These are phyloP conservation scores for Neotragus moschatus DNA, from an alignment of 2,113 vertebrate genomes.

Conservation along the genomic window DNA sequence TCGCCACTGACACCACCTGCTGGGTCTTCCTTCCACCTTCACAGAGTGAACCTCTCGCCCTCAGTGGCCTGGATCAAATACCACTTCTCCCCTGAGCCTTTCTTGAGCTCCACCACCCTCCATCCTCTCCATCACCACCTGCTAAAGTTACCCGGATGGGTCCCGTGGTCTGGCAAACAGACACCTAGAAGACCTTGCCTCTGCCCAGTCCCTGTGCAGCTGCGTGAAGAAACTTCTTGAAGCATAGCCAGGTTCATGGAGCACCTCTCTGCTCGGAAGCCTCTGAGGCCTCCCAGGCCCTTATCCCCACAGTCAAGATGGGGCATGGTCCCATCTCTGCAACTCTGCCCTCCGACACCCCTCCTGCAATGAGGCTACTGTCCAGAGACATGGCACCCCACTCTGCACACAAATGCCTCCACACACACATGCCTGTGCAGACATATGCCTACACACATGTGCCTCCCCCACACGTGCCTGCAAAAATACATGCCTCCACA, in stretches of 20 bases:
- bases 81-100: neutral
- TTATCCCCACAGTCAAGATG: neutral
- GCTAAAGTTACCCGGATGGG: rapidly evolving
- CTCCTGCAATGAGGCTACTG: rapidly evolving
- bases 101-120: neutral
- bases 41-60: neutral
- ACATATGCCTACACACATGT: neutral
- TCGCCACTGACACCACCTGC: neutral
- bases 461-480: neutral
- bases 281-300: neutral
- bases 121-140: rapidly evolving
- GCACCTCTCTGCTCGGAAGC: neutral
- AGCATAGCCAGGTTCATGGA: neutral
- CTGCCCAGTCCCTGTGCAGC: neutral
- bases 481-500: no score
- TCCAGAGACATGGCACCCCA: neutral
- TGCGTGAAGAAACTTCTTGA: neutral
- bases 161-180: rapidly evolving
- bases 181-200: neutral
- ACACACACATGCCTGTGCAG: neutral
- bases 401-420: rapidly evolving
- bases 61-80: neutral
- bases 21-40: neutral
- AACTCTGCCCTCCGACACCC: neutral
- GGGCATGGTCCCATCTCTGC: neutral